Evolutionary conservation across 2,797 vertebrate genomes (phyloP).

Genomic region (Rhincodon typus): DNA sequence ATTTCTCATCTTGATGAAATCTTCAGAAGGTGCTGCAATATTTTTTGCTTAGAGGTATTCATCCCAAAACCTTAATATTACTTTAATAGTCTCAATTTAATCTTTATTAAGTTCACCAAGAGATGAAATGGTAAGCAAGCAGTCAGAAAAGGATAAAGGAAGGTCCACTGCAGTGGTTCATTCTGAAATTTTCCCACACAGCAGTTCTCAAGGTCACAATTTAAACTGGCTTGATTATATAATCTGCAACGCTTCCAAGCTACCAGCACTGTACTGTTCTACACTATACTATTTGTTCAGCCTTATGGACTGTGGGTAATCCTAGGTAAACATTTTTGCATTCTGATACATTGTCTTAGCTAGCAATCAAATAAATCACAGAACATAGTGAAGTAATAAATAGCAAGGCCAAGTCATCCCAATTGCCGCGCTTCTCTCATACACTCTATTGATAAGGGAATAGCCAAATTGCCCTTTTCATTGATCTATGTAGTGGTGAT

Average conservation of each 20-base stretch:
- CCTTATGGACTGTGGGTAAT: background rate
- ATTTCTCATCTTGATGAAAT: background rate
- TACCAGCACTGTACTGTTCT: background rate
- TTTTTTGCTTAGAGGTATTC: background rate
- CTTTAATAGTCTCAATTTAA: background rate
- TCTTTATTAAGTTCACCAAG: slow-evolving; percentile 5
- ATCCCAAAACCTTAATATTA: background rate
- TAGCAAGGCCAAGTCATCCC: background rate
- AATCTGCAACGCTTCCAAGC: background rate
- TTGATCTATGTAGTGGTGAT: background rate
- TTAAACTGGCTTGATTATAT: background rate
- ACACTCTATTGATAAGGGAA: background rate
- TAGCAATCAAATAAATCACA: slow-evolving; percentile 19
- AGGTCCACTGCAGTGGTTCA: background rate
- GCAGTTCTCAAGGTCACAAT: background rate
- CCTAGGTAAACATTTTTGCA: background rate
- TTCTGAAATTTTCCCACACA: background rate
- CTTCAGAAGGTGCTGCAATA: background rate
- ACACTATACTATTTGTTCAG: background rate
- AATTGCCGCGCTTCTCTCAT: background rate
- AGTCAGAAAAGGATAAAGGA: background rate
- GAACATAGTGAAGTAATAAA: background rate
- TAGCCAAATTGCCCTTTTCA: background rate
- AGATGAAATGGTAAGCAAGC: background rate
- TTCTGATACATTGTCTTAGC: background rate